These are phyloP conservation scores for Maniola hyperantus DNA, from an alignment of 2,888 invertebrate genomes.

Conservation along the genomic window DNA sequence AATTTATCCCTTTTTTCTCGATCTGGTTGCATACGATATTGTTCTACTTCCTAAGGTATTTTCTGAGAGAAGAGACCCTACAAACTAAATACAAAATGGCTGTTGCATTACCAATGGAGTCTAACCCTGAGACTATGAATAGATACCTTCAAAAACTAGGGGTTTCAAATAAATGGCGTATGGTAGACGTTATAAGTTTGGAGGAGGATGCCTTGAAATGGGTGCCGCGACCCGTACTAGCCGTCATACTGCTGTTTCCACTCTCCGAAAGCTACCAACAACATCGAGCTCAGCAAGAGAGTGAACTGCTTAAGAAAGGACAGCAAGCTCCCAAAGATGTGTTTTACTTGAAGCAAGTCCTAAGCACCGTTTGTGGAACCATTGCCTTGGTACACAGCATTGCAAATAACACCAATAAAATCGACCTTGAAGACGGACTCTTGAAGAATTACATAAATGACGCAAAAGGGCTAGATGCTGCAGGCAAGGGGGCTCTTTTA, in stretches of 20 bases:
- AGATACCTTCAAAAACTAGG: conserved; percentile 90
- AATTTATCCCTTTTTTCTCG: background rate
- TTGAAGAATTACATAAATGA: conserved; percentile 89
- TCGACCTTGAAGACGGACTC: conserved; percentile 86
- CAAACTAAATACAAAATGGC: conserved; percentile 49
- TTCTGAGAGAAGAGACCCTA: background rate
- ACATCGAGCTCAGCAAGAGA: conserved; percentile 85
- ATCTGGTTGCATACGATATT: background rate
- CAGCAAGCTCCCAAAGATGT: conserved; percentile 84
- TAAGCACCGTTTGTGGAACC: conserved; percentile 97
- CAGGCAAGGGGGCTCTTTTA: conserved; percentile 89
- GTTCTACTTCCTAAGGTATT: background rate
- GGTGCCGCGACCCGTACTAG: conserved; percentile 92
- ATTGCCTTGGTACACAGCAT: conserved; percentile 96
- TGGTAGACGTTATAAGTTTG: conserved; percentile 95
- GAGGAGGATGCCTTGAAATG: conserved; percentile 92
- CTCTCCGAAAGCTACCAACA: conserved; percentile 89
- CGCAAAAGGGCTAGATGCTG: conserved; percentile 85
- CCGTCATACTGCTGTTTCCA: conserved; percentile 94
- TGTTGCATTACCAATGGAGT: conserved; percentile 73
- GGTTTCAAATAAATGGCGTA: conserved; percentile 89
- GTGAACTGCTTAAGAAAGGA: conserved; percentile 79
- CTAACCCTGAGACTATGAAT: conserved; percentile 84
- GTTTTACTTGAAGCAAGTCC: conserved; percentile 93
- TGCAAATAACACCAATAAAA: conserved; percentile 92